These are phyloP conservation scores for Tetranychus cinnabarinus DNA, from an alignment of 1,140 invertebrate genomes.

Conservation along the genomic window DNA sequence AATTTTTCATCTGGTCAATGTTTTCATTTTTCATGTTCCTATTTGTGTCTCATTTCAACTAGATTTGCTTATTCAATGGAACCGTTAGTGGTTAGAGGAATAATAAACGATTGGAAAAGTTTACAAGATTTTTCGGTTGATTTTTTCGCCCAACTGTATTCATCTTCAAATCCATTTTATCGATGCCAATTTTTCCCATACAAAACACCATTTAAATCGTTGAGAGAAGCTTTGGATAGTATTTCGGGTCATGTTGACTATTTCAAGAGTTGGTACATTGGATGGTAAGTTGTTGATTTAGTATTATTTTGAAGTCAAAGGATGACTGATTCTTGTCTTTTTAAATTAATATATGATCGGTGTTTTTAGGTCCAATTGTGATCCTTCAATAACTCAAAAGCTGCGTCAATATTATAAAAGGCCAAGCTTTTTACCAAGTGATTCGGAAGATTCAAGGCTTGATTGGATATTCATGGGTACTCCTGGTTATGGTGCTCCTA, in stretches of 20 bases:
- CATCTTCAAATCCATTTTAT: constrained; percentile 17
- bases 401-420: constrained; percentile 50
- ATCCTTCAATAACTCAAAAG: constrained; percentile 42
- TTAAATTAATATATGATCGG: neutral
- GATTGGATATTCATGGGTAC: constrained; percentile 95
- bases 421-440: constrained; percentile 65
- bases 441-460: constrained; percentile 53
- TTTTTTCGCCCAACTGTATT: constrained; percentile 55
- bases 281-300: constrained; percentile 40
- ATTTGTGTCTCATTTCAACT: neutral
- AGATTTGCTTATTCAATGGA: constrained; percentile 39
- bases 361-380: constrained; percentile 58
- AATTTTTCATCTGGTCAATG: neutral
- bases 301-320: neutral
- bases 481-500: constrained; percentile 66
- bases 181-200: constrained; percentile 76
- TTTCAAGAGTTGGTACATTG: constrained; percentile 53
- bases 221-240: constrained; percentile 47
- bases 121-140: constrained; percentile 40
- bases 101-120: constrained; percentile 49
- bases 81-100: constrained; percentile 64
- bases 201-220: constrained; percentile 49
- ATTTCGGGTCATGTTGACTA: constrained; percentile 29
- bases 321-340: neutral
- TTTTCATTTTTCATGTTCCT: neutral